A percentile compares a stretch with the other conserved stretches of the same genome.
Evolutionary conservation across 2,113 vertebrate genomes (phyloP).

Genomic region (Salvelinus alpinus): DNA sequence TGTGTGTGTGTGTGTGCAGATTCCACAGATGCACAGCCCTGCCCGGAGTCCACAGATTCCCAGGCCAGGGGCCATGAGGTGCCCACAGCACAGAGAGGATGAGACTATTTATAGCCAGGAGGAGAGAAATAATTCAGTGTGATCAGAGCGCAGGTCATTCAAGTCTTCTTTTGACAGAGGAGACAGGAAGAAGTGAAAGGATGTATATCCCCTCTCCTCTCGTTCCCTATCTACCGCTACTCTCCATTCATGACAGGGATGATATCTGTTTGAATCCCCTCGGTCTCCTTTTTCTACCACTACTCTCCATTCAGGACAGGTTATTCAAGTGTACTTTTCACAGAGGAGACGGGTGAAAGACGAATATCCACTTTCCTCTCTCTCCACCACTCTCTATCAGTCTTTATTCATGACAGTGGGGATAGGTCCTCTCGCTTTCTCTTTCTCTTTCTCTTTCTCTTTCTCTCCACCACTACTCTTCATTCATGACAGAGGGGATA

Average conservation of each 20-base stretch:
- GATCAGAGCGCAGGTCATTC: conserved; percentile 43
- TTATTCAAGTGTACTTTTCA: no score
- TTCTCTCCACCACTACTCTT: not conserved
- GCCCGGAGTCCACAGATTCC: conserved; percentile 13
- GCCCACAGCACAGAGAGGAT: not conserved
- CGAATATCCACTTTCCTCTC: no score
- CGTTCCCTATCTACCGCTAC: no score
- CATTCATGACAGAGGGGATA: conserved; percentile 23
- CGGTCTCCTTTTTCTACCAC: no score
- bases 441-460: not conserved
- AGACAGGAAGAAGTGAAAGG: conserved; percentile 1
- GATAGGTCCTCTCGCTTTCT: not conserved
- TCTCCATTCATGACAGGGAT: no score
- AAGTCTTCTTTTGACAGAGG: conserved; percentile 31
- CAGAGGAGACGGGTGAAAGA: no score
- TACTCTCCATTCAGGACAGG: no score
- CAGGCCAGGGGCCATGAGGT: conserved; percentile 9
- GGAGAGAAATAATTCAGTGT: conserved; percentile 55
- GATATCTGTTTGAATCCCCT: no score
- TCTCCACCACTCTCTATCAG: no score
- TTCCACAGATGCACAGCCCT: not conserved
- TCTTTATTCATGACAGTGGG: no score
- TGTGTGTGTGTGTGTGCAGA: not conserved
- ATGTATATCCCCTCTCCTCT: conserved; percentile 11
- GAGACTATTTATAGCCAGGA: conserved; percentile 43